Evolutionary conservation across 2,113 vertebrate genomes (phyloP), one percentile per base, ranked within the genome.

Genomic region (Amphiprion percula): DNA sequence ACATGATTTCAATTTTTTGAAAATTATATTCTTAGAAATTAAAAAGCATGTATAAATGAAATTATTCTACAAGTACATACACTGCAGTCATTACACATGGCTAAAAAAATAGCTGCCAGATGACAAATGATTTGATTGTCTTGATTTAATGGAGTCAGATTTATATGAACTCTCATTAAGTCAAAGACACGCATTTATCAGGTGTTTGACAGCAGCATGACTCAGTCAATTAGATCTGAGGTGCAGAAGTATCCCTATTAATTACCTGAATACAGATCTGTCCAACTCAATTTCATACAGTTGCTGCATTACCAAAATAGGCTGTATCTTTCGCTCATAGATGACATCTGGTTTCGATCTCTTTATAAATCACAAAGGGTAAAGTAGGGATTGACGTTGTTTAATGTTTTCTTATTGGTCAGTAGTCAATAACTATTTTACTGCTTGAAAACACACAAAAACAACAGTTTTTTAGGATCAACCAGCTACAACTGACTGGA

Each of bases 141-240:
- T 77, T 6, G 8, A 68, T 65, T 59, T 33, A 78, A 78, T 68
- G 14, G 77, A 70, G 73, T 50, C 0, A 55, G 52, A 61, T 67
- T 33, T 26, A 15, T 41, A 62, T 69, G 19, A 79, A 76, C 52
- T 65, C n/a, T 19, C 3, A 10, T 61, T 14, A 52, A 49, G 66
- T 85, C 66, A 69, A 50, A 85, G 46, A 14, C 0, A 4, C 68
- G 37, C 55, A 66, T 78, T 80, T 15, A 86, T 82, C 74, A 80
- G 17, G 39, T 70, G 60, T 84, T 60, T 33, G 59, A 64, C 77
- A 74, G 54, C 47, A 50, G 76, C 17, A 2, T 44, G 70, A 84
- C 75, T 76, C 54, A 72, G 61, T 39, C 75, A 79, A 79, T 86
- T 73, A 84, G 46, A 69, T 17, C n/a, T 0, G 59, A 80, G 73